Percentiles rank a stretch among this genome's conserved stretches.
These are phyloP conservation scores for Chelonia mydas DNA, from an alignment of 2,797 vertebrate species.

Conservation along the genomic window DNA sequence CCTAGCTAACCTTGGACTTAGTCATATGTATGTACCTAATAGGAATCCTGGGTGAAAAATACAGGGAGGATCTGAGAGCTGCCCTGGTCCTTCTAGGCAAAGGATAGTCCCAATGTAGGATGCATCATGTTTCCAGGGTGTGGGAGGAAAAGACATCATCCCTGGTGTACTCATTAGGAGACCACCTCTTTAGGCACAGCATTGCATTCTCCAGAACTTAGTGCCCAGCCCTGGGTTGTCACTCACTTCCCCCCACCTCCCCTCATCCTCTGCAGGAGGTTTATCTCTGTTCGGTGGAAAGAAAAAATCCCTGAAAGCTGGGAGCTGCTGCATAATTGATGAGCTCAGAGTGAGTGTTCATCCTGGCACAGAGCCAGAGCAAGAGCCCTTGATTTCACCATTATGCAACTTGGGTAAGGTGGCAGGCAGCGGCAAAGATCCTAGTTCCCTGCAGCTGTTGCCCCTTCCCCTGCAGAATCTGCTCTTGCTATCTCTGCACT, in stretches of 20 bases:
- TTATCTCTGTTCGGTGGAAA: not conserved
- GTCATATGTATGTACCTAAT: not conserved
- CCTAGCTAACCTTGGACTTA: not conserved
- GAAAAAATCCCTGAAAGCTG: not conserved
- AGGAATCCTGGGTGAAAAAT: not conserved
- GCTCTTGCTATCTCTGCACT: not conserved
- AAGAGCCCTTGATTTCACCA: not conserved
- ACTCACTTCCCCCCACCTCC: not conserved
- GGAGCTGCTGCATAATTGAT: not conserved
- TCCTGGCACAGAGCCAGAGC: not conserved
- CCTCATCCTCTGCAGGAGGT: not conserved
- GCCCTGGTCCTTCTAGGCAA: not conserved
- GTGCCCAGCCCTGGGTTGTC: not conserved
- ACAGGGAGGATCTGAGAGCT: not conserved
- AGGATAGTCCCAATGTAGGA: not conserved
- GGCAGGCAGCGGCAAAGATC: not conserved
- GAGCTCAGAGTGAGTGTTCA: not conserved
- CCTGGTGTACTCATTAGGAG: slow-evolving; percentile 2
- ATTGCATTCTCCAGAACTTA: not conserved
- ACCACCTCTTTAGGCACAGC: not conserved
- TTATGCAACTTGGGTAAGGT: not conserved
- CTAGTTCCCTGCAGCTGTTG: not conserved
- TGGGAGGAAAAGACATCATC: not conserved
- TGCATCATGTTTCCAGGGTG: not conserved
- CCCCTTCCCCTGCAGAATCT: not conserved